Percentiles rank a stretch among this genome's conserved stretches.
Evolutionary conservation across 2,797 vertebrate genomes (phyloP).

Genomic region (Leucoraja ocellata): DNA sequence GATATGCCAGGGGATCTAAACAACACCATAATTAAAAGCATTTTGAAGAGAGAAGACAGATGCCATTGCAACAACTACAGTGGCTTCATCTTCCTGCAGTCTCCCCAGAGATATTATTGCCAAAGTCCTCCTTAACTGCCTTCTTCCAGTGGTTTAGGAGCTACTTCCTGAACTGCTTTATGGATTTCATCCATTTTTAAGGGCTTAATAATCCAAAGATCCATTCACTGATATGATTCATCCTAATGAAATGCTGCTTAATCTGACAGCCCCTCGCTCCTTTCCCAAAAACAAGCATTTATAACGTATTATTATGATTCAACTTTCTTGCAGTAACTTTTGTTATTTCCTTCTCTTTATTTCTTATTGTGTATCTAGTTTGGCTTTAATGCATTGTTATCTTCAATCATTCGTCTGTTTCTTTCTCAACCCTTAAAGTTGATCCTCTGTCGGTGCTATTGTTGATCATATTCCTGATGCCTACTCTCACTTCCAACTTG

Average conservation of each 20-base stretch:
- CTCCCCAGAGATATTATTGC: too few species aligned
- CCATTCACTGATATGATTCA: not conserved
- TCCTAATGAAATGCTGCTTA: not conserved
- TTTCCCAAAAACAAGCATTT: too few species aligned
- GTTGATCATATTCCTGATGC: not conserved
- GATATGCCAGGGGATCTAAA: too few species aligned
- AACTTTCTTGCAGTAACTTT: not conserved
- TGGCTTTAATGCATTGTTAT: not conserved
- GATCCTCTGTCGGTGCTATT: not conserved
- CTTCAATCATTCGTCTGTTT: not conserved
- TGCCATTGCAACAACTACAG: too few species aligned
- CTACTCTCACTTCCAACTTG: not conserved
- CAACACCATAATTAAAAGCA: too few species aligned
- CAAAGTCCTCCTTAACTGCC: too few species aligned
- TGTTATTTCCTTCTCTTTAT: not conserved
- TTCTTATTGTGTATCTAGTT: not conserved
- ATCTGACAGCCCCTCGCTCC: not conserved
- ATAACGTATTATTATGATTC: not conserved
- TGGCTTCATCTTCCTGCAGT: too few species aligned
- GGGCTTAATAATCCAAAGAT: not conserved
- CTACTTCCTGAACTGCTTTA: too few species aligned
- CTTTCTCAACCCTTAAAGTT: not conserved
- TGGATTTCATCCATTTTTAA: too few species aligned
- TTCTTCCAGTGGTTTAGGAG: too few species aligned
- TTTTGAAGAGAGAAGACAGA: too few species aligned